Percentiles rank a stretch among this genome's conserved stretches.
Conservation (phyloP, 2,797 vertebrate genomes). For the Liparis tanakae region DNA sequence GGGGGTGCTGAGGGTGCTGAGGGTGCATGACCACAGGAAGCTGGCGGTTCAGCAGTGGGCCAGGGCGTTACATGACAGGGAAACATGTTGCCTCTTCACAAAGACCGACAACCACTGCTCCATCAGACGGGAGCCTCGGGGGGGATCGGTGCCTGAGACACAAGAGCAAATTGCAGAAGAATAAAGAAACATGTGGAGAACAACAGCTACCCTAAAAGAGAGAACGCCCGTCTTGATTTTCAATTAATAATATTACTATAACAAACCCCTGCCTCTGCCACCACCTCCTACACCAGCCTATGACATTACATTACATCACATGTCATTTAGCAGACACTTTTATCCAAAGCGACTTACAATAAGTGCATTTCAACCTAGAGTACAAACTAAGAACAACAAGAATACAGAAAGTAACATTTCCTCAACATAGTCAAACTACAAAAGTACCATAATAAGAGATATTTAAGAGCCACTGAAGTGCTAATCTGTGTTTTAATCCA, state of each 20-base stretch:
- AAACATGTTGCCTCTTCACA: slow-evolving; percentile 82
- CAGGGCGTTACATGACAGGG: slow-evolving; percentile 86
- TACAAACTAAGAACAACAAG: too few species aligned
- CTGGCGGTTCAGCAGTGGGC: slow-evolving; percentile 74
- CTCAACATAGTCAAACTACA: too few species aligned
- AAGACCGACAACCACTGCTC: slow-evolving; percentile 75
- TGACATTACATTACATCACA: too few species aligned
- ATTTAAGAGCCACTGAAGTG: too few species aligned
- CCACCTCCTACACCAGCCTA: not conserved
- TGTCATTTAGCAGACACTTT: too few species aligned
- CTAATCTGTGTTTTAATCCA: too few species aligned
- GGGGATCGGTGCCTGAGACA: slow-evolving; percentile 29
- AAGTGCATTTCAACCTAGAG: too few species aligned
- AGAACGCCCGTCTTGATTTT: not conserved
- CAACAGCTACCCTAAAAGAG: not conserved
- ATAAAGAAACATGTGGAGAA: slow-evolving; percentile 17
- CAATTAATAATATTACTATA: not conserved
- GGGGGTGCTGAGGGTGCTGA: not conserved
- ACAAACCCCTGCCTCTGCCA: not conserved
- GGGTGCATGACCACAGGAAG: slow-evolving; percentile 75
- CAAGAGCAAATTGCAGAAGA: slow-evolving; percentile 12
- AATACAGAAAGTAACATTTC: too few species aligned
- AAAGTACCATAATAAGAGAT: too few species aligned
- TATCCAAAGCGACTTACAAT: too few species aligned
- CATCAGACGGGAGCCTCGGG: slow-evolving; percentile 56